Evolutionary conservation across 2,888 invertebrate species (phyloP), one percentile per base, ranked within the genome.

Genomic region (Agrochola lychnidis): DNA sequence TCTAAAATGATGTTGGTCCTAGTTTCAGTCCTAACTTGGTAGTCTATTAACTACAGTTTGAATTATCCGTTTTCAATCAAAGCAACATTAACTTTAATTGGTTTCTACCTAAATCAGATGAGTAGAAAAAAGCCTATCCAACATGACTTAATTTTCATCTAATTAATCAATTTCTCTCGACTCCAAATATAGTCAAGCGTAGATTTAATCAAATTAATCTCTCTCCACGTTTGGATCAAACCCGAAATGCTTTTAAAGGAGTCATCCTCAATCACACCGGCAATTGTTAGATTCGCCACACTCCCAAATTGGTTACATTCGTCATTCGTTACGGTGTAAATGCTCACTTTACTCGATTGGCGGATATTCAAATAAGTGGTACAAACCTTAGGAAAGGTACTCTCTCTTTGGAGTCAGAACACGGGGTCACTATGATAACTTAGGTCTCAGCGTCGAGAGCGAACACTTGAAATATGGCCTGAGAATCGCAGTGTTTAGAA

Each of bases 241-340:
- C 42, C 53, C 16, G 22, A 81, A 30, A 81, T 67, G 22, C 42
- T 61, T 73, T 45, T 14, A 56, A 76, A 73, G 70, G 64, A 59
- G 16, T 19, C 14, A 6, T 80, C 73, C 79, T 78, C 85, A 79
- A 83, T 85, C 48, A 78, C 76, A 80, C 48, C 53, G 22, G n/a
- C 68, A 81, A 78, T 85, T 83, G 36, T 77, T 68, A 82, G 62
- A 87, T 87, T 87, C 78, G 82, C 77, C 42, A 82, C 82, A 85
- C 79, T 68, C 75, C 82, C 81, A 87, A 88, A 81, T 84, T 85
- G 77, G 75, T 76, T 82, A 79, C 79, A 82, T 81, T 78, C 79
- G 76, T 70, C 81, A 85, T 88, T 85, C 81, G 82, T 59, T 72
- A 77, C 81, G 87, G 83, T 81, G 88, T 88, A 88, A 88, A 88